These are phyloP conservation scores for Calypte anna DNA, from an alignment of 2,113 vertebrate species.

Conservation along the genomic window DNA sequence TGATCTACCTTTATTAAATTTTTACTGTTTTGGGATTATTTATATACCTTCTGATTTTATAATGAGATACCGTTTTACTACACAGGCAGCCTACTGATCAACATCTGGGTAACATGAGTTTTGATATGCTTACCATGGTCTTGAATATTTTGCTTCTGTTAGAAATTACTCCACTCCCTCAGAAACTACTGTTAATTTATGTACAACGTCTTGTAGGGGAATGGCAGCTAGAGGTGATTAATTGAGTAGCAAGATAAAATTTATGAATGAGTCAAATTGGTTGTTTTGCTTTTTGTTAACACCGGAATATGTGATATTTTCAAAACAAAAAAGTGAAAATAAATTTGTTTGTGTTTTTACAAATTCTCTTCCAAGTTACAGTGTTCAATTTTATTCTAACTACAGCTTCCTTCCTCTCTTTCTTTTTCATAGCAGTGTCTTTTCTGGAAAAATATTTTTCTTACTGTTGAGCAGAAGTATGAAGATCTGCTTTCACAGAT, in stretches of 20 bases:
- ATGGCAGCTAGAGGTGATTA: not conserved
- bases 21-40: conserved; percentile 34
- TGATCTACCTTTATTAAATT: conserved; percentile 43
- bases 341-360: not conserved
- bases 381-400: not conserved
- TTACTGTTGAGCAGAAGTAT: not conserved
- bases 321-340: not conserved
- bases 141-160: conserved; percentile 13
- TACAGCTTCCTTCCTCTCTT: not conserved
- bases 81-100: not conserved
- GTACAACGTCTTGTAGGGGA: not conserved
- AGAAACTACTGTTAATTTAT: not conserved
- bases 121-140: not conserved
- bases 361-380: not conserved
- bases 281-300: not conserved
- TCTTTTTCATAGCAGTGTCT: not conserved
- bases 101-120: conserved; percentile 14
- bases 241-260: not conserved
- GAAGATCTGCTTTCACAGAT: not conserved
- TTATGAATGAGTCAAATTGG: not conserved
- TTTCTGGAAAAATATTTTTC: not conserved
- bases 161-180: not conserved
- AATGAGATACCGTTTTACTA: conserved; percentile 25
- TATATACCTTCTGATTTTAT: conserved; percentile 24
- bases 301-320: not conserved